Evolutionary conservation across 2,888 invertebrate genomes (phyloP).

Genomic region (Lepetodrilus schrolli): DNA sequence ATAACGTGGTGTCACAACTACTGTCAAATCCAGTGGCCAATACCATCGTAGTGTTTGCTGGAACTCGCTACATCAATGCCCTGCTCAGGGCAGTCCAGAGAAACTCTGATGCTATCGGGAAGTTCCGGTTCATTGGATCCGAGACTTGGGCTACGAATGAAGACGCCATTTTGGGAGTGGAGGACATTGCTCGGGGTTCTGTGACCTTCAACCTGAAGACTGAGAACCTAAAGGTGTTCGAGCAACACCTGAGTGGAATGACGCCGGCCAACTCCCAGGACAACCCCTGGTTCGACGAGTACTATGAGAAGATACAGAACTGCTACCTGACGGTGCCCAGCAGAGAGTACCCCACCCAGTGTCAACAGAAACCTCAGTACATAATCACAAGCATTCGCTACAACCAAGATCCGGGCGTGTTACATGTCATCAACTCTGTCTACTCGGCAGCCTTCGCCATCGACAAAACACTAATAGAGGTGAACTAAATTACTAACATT

Average conservation of each 20-base stretch:
- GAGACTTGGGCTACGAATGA: constrained; percentile 63
- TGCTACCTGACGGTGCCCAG: constrained; percentile 66
- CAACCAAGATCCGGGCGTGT: constrained; percentile 64
- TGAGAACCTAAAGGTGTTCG: constrained; percentile 60
- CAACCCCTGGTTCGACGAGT: constrained; percentile 77
- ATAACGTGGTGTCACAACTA: constrained; percentile 54
- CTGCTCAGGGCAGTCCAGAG: constrained; percentile 60
- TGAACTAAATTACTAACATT: too few species aligned
- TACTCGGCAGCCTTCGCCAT: constrained; percentile 68
- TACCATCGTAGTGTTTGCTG: constrained; percentile 67
- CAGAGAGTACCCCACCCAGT: constrained; percentile 44
- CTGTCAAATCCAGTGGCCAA: constrained; percentile 66
- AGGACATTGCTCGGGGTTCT: constrained; percentile 49
- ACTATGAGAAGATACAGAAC: constrained; percentile 73
- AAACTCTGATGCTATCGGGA: constrained; percentile 45
- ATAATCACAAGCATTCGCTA: constrained; percentile 53
- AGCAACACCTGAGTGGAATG: constrained; percentile 60
- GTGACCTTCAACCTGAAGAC: constrained; percentile 62
- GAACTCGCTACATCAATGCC: constrained; percentile 53
- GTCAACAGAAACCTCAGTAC: constrained; percentile 44
- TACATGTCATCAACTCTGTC: constrained; percentile 72
- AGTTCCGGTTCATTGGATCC: constrained; percentile 63
- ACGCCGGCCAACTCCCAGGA: constrained; percentile 64
- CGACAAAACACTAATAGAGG: constrained; percentile 55
- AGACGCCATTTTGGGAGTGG: constrained; percentile 52